Conservation (phyloP, 2,888 invertebrate genomes). For the Acleris literana region DNA sequence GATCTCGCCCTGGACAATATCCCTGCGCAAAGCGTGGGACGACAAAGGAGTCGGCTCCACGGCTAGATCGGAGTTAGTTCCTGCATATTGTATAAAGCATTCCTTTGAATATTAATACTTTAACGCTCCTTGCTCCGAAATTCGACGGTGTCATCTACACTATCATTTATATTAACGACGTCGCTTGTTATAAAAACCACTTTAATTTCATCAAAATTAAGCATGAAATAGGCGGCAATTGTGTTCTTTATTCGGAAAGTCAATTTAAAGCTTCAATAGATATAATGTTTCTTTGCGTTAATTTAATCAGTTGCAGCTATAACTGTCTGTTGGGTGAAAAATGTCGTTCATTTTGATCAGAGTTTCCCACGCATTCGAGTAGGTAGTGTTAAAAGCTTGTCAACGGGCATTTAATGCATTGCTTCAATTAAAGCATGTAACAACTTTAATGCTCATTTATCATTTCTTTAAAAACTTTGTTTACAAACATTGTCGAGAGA, state of each 20-base stretch:
- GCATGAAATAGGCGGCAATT: constrained; percentile 55
- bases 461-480: constrained; percentile 13
- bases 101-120: constrained; percentile 23
- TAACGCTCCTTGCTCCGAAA: constrained; percentile 11
- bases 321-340: constrained; percentile 59
- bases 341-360: constrained; percentile 52
- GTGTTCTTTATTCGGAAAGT: constrained; percentile 43
- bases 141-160: constrained; percentile 9
- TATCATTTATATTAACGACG: constrained; percentile 22
- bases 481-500: constrained; percentile 20
- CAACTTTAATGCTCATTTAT: constrained; percentile 17
- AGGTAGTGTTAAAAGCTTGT: constrained; percentile 55
- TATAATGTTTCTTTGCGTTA: constrained; percentile 37
- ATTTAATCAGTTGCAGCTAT: constrained; percentile 44
- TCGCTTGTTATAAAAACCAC: constrained; percentile 47
- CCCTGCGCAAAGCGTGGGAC: constrained; percentile 53
- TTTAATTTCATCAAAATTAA: constrained; percentile 53
- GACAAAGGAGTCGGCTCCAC: constrained; percentile 43
- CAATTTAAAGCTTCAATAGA: constrained; percentile 30
- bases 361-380: constrained; percentile 52
- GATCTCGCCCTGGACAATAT: constrained; percentile 50
- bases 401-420: constrained; percentile 28
- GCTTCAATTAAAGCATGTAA: constrained; percentile 27
- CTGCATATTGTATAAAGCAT: constrained; percentile 28
- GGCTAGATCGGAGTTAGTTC: constrained; percentile 27